Base-by-base conservation (phyloP, 1,140 invertebrate species). In the Orius insidiosus region DNA sequence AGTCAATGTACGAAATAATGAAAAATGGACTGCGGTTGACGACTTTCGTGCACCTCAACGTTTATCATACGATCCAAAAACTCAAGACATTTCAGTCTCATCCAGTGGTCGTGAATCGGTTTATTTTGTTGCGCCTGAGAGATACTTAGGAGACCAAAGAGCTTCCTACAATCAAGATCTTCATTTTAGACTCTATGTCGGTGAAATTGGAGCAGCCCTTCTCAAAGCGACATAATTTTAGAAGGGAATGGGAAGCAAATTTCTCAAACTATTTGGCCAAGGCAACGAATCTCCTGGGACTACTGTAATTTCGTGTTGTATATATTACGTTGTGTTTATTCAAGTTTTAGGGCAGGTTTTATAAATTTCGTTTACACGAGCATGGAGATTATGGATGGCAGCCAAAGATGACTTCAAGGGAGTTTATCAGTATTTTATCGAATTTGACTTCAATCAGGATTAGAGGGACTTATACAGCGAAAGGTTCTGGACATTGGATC, bases 371-470 rank as follows among this genome's bases (percentile, higher is more conserved):
- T 13, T 66, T 98, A 3, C 88, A 98, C 59, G 92, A 97, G 60
- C 76, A 94, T 60, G 71, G 78, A 0, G 71, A 80, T 13, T 96
- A 89, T 59, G 82, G 85, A 10, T 98, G 93, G 93, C 80, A 82
- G 51, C 94, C 94, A 1, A 71, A 76, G 5, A 66, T 96, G 1
- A 76, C 78, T 4, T 71, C 90, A 0, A 68, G 80, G 38, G 83
- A 87, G 30, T 97, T 95, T 57, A 86, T 96, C 59, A 84, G 81
- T 0, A 74, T 98, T 33, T 65, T 98, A 1, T 78, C 88, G 5
- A 95, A 98, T 63, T 57, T 98, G 15, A 96, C 90, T 0, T 76
- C 88, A 0, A 84, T 98, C 39, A 93, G 88, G 66, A 92, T 98
- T 47, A 72, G 88, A 32, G 92, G 78, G n/a, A 94, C 87, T 0